These are phyloP conservation scores for Cydia strobilella DNA, from an alignment of 1,140 invertebrate species.

Conservation along the genomic window DNA sequence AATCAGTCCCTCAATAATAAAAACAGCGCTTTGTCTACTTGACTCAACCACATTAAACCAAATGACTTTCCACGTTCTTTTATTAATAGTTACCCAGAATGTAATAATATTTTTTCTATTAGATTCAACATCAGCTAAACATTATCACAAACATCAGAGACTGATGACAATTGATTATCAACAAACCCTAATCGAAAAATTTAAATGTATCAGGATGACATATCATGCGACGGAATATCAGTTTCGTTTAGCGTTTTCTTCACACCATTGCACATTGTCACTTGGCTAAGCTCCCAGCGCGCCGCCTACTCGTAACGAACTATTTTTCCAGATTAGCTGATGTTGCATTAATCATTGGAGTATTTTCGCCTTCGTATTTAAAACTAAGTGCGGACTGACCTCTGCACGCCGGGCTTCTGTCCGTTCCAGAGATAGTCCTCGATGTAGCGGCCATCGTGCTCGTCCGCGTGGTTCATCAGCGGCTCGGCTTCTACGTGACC, in stretches of 20 bases:
- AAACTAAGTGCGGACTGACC: constrained; percentile 46
- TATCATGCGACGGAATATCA: too few relatives aligned
- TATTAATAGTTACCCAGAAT: neutral
- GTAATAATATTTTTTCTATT: neutral
- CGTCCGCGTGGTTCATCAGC: constrained; percentile 86
- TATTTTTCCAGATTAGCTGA: neutral
- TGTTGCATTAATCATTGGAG: neutral
- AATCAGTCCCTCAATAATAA: neutral
- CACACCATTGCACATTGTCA: too few relatives aligned
- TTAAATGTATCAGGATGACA: neutral
- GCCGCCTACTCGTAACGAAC: too few relatives aligned
- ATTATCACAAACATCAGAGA: neutral
- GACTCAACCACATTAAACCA: too few relatives aligned
- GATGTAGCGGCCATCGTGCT: constrained; percentile 82
- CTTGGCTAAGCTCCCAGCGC: too few relatives aligned
- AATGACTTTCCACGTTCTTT: neutral
- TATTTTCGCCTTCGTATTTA: neutral
- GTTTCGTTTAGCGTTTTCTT: too few relatives aligned
- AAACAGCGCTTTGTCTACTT: too few relatives aligned
- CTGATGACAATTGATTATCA: too few relatives aligned
- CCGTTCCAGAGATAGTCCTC: constrained; percentile 77
- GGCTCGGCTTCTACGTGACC: constrained; percentile 87
- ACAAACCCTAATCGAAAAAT: neutral
- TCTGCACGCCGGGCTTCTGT: constrained; percentile 72
- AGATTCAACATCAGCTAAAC: neutral